Percentiles rank a stretch among this genome's conserved stretches.
Conservation (phyloP, 2,113 vertebrate species). For the Equus quagga region DNA sequence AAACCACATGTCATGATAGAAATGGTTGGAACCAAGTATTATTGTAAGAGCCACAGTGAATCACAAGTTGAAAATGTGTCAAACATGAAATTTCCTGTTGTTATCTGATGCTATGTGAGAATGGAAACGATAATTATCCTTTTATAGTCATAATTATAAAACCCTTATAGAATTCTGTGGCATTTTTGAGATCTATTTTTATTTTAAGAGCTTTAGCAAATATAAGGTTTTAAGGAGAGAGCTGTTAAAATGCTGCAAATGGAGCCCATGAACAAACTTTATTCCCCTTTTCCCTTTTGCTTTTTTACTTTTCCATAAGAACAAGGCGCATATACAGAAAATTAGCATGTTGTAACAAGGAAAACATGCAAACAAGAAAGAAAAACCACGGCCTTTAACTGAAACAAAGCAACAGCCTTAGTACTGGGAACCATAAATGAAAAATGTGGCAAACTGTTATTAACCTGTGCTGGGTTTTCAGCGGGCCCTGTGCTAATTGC, state of each 20-base stretch:
- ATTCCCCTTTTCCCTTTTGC: background rate
- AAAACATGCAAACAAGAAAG: background rate
- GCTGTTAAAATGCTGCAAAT: background rate
- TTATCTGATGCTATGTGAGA: conserved; percentile 21
- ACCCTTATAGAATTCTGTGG: background rate
- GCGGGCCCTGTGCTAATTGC: background rate
- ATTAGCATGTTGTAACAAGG: background rate
- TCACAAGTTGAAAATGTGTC: conserved; percentile 34
- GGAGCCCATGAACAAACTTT: background rate
- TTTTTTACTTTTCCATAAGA: conserved; percentile 32
- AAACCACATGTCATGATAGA: background rate
- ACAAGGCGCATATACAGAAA: background rate
- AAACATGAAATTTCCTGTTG: conserved; percentile 12
- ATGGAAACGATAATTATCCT: background rate
- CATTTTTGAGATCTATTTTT: conserved; percentile 32
- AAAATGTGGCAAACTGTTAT: background rate
- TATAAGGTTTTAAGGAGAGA: background rate
- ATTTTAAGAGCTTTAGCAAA: conserved; percentile 54
- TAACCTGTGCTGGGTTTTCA: background rate
- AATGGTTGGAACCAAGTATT: background rate
- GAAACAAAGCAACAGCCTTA: conserved; percentile 3
- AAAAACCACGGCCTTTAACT: background rate
- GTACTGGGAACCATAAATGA: background rate
- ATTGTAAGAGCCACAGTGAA: background rate
- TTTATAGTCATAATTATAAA: conserved; percentile 7